Evolutionary conservation across 2,888 invertebrate species (phyloP), one percentile per base, ranked within the genome.

Genomic region (Balanococcus diminutus): DNA sequence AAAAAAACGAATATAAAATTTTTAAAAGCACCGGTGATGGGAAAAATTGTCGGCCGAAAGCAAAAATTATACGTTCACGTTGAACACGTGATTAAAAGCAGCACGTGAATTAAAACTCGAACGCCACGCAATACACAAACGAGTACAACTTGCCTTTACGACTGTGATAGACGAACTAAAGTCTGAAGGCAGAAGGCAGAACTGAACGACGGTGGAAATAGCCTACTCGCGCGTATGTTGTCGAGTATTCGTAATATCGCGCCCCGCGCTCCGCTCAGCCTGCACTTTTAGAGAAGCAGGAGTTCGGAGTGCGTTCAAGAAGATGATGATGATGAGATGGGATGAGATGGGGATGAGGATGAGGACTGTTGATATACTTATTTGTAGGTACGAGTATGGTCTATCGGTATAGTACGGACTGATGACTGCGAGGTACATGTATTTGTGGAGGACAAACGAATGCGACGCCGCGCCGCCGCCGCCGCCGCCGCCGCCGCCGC

Each of bases 311-410:
- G n/a, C n/a, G 28, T 42, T 25, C 39, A 32, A 16, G 75, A 75
- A 22, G 84, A 84, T 84, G 84, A 67, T 84, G 84, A 67, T 46
- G 46, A 8, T 42, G 42, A 2, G 42, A 42, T 42, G 42, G 14
- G 42, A 46, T 46, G 46, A n/a, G n/a, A n/a, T n/a, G n/a, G n/a
- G n/a, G n/a, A 83, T 25, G 83, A 83, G 14, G 42, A 46, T 46
- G 46, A 84, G 84, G 72, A 42, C 46, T 84, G 84, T 75, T 75
- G 75, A 75, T 84, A 72, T 42, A 36, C 8, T n/a, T n/a, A n/a
- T n/a, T n/a, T n/a, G n/a, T n/a, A n/a, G n/a, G n/a, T n/a, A n/a
- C n/a, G n/a, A n/a, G n/a, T 84, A 84, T 72, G 84, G 84, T 84
- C 72, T 75, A 32, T 1, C 25, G 11, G 42, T 42, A 11, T 16